phyloP scores from a whole-genome alignment of 1,140 invertebrate species.

The Drosophila leontia region DNA sequence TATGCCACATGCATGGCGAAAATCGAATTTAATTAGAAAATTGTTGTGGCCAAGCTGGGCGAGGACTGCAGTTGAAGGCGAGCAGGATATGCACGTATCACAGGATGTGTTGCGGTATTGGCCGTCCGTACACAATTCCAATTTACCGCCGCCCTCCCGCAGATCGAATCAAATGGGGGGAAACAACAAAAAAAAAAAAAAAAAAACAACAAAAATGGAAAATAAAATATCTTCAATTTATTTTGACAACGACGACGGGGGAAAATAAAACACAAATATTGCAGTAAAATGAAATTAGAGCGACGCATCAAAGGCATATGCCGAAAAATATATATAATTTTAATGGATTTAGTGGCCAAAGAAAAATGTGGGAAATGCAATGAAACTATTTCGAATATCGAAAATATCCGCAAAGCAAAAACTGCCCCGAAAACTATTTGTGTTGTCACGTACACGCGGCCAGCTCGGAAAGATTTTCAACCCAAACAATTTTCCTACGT shows the following conservation, averaged over 20 bases:
- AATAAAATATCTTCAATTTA: conserved; percentile 78
- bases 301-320: conserved; percentile 75
- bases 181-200: not conserved
- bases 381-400: conserved; percentile 51
- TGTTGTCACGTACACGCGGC: conserved; percentile 73
- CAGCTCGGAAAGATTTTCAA: conserved; percentile 68
- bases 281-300: conserved; percentile 73
- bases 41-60: conserved; percentile 66
- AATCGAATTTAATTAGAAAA: conserved; percentile 84
- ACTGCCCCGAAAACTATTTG: conserved; percentile 65
- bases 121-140: conserved; percentile 43
- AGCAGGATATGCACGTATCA: conserved; percentile 65
- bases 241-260: conserved; percentile 65
- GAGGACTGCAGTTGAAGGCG: conserved; percentile 43
- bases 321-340: conserved; percentile 78
- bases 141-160: conserved; percentile 18
- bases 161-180: conserved; percentile 27
- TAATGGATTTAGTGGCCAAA: conserved; percentile 79
- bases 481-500: conserved; percentile 74
- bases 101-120: conserved; percentile 47
- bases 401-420: conserved; percentile 33
- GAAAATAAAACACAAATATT: conserved; percentile 52
- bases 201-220: conserved; percentile 47
- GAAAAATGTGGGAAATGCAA: conserved; percentile 75
- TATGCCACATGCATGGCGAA: conserved; percentile 82